A percentile compares a stretch with the other conserved stretches of the same genome.
phyloP scores from a whole-genome alignment of 2,113 vertebrate species.

The Ia io region DNA sequence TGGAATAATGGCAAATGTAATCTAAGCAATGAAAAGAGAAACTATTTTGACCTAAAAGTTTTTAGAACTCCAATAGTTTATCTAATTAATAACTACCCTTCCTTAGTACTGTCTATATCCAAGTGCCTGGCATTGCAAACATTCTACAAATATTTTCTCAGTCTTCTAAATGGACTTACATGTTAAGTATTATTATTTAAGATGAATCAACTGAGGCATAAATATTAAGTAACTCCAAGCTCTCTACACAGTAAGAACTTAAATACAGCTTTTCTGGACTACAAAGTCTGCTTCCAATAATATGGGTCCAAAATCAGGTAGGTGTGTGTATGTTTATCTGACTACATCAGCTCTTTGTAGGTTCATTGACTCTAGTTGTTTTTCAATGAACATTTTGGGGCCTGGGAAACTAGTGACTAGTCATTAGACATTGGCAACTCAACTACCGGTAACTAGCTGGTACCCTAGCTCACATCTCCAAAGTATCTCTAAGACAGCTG shows the following conservation, averaged over 20 bases:
- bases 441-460: background rate
- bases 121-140: background rate
- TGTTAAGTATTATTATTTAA: background rate
- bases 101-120: background rate
- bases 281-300: background rate
- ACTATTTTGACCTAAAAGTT: background rate
- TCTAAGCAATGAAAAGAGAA: background rate
- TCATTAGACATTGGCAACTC: background rate
- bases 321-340: background rate
- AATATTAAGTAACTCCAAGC: background rate
- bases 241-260: background rate
- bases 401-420: background rate
- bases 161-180: background rate
- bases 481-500: background rate
- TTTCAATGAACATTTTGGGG: background rate
- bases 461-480: background rate
- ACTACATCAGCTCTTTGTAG: background rate
- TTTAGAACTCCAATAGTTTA: background rate
- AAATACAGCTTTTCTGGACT: background rate
- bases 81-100: background rate
- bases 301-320: background rate
- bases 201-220: background rate
- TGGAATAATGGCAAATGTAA: background rate
- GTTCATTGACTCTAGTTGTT: background rate
- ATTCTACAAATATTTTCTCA: background rate